phyloP scores from a whole-genome alignment of 1,140 invertebrate genomes.

The Apolygus lucorum region DNA sequence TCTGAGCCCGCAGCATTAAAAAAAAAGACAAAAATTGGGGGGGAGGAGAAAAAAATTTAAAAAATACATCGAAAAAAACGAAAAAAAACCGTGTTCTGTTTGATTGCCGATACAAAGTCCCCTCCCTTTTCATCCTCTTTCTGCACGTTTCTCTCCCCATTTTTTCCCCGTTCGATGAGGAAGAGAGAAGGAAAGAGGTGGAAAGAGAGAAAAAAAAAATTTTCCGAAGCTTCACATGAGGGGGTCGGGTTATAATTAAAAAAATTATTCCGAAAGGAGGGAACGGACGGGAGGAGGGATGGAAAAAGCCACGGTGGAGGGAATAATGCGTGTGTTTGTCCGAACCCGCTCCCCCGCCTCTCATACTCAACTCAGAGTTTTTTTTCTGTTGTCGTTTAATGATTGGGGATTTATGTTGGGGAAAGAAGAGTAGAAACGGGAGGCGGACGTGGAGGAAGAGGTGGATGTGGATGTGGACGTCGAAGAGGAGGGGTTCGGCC shows the following conservation, averaged over 20 bases:
- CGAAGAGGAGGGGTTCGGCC: neutral
- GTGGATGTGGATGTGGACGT: neutral
- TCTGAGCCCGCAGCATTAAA: too few relatives aligned
- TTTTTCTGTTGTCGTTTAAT: constrained; percentile 22
- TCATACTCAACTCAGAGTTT: neutral
- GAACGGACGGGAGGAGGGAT: neutral
- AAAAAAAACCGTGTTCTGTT: constrained; percentile 18
- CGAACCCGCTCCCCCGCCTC: constrained; percentile 1
- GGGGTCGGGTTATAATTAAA: constrained; percentile 22
- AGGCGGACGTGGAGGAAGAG: neutral
- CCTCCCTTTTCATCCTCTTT: neutral
- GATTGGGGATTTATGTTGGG: constrained; percentile 23
- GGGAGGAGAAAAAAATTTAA: too few relatives aligned
- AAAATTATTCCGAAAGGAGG: constrained; percentile 18
- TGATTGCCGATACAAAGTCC: constrained; percentile 23
- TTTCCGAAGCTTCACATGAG: neutral
- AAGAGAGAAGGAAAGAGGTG: neutral
- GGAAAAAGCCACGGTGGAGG: constrained; percentile 7
- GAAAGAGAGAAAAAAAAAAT: neutral
- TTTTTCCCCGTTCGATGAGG: neutral
- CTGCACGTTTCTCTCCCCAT: neutral
- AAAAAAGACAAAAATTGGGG: too few relatives aligned
- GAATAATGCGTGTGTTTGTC: constrained; percentile 23
- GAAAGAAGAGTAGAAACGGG: neutral
- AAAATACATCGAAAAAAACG: too few relatives aligned